phyloP scores from a whole-genome alignment of 2,113 vertebrate species.

The Hemiscyllium ocellatum region DNA sequence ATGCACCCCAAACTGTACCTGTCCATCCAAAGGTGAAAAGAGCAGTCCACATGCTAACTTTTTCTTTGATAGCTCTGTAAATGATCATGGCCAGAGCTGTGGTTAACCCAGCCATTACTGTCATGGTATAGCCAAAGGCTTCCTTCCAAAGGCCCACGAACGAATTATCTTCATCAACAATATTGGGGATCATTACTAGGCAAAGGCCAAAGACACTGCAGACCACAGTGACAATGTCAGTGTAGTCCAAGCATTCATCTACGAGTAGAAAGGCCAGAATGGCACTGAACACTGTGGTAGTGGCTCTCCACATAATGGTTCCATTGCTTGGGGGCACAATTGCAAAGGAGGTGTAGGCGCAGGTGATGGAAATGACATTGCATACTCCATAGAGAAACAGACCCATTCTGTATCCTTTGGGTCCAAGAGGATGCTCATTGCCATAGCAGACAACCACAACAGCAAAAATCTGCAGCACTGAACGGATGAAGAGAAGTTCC shows the following conservation, averaged over 20 bases:
- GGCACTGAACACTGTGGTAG: conserved; percentile 90
- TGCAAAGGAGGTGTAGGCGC: conserved; percentile 95
- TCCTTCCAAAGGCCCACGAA: conserved; percentile 87
- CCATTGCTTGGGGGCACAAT: conserved; percentile 94
- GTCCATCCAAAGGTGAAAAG: conserved; percentile 98
- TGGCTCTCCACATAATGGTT: conserved; percentile 95
- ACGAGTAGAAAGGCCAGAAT: conserved; percentile 86
- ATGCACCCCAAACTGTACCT: conserved; percentile 85
- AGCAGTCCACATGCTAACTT: conserved; percentile 95
- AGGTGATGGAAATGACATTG: conserved; percentile 96
- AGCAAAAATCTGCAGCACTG: conserved; percentile 86
- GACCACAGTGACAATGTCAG: conserved; percentile 76
- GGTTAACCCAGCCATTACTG: conserved; percentile 87
- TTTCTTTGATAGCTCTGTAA: conserved; percentile 90
- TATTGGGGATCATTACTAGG: conserved; percentile 91
- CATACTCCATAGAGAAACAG: conserved; percentile 92
- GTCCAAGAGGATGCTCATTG: conserved; percentile 87
- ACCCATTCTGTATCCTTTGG: conserved; percentile 78
- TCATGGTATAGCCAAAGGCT: conserved; percentile 96
- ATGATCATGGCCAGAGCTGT: conserved; percentile 95
- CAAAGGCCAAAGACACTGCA: conserved; percentile 86
- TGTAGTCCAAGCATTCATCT: conserved; percentile 81
- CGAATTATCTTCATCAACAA: conserved; percentile 78
- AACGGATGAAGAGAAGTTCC: conserved; percentile 93
- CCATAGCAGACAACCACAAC: conserved; percentile 81